Conservation (phyloP, 1,140 invertebrate genomes). For the Whitmania pigra region DNA sequence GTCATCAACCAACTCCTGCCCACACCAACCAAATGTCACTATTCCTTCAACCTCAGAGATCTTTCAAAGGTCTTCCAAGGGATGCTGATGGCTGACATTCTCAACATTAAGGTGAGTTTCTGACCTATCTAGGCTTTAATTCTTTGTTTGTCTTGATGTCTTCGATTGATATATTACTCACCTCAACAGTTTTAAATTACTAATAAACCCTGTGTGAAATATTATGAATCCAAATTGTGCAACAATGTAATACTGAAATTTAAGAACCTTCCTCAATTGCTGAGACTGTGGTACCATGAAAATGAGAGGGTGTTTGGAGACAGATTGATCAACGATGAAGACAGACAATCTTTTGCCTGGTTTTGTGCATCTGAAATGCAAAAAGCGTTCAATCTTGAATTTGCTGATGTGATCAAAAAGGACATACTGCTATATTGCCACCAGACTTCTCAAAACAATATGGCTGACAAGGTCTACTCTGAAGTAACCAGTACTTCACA, state of each 20-base stretch:
- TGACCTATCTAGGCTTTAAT: background rate
- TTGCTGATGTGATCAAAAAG: constrained; percentile 36
- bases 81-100: constrained; percentile 39
- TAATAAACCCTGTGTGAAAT: too few relatives aligned
- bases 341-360: constrained; percentile 39
- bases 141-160: background rate
- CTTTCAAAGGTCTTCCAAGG: constrained; percentile 45
- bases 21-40: constrained; percentile 43
- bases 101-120: constrained; percentile 33
- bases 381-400: constrained; percentile 34
- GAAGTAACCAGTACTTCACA: constrained; percentile 40
- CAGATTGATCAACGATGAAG: constrained; percentile 44
- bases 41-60: constrained; percentile 44
- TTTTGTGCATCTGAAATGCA: constrained; percentile 38
- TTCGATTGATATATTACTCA: too few relatives aligned
- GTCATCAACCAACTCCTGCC: constrained; percentile 45
- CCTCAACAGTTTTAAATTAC: too few relatives aligned
- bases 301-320: constrained; percentile 43
- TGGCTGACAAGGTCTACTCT: constrained; percentile 36
- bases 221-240: too few relatives aligned
- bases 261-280: constrained; percentile 30
- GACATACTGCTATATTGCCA: constrained; percentile 45
- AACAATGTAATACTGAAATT: too few relatives aligned
- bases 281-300: constrained; percentile 43
- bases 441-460: constrained; percentile 31